Base-by-base conservation (phyloP, 2,888 invertebrate genomes). In the Drosophila mimica region DNA sequence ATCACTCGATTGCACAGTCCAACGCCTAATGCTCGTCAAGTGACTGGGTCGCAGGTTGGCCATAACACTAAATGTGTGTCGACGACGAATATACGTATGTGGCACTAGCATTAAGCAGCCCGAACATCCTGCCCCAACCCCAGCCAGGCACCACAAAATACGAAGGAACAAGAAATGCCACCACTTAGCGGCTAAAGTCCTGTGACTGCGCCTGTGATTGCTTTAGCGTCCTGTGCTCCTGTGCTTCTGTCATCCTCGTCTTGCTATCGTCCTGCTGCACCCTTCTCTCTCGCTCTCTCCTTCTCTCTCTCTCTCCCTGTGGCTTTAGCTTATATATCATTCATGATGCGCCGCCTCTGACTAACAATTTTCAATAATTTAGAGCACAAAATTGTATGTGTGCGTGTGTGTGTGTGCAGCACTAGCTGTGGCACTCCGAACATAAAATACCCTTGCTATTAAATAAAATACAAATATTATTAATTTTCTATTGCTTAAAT, bases 311-410 rank as follows among this genome's bases (percentile, higher is more conserved):
- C n/a, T 38, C 6, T 38, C 9, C 31, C 46, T 48, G 49, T 40
- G 36, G 38, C 57, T 56, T 25, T 48, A 57, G 70, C 83, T 85
- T 85, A 85, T 83, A 85, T 84, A 76, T 83, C 86, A 84, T 83
- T 85, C 81, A 86, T 86, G 82, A 71, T 54, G 71, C 77, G 53
- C 25, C 59, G 46, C 62, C 62, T 28, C 61, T 64, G 38, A 51
- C 65, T 48, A 62, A 75, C 70, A 81, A 73, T 85, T 82, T 85
- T 83, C 83, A 85, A 83, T 85, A 83, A 80, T 84, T 84, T 81
- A 60, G 40, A 52, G 36, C 25, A 20, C 46, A 40, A 76, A 65
- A 57, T 63, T 64, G 28, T n/a, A n/a, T 17, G 5, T 51, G 6
- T 15, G 15, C 13, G 25, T 46, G 13, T 46, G 46, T 25, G 46